phyloP scores from a whole-genome alignment of 2,113 vertebrate genomes.

The Alaudala cheleensis region DNA sequence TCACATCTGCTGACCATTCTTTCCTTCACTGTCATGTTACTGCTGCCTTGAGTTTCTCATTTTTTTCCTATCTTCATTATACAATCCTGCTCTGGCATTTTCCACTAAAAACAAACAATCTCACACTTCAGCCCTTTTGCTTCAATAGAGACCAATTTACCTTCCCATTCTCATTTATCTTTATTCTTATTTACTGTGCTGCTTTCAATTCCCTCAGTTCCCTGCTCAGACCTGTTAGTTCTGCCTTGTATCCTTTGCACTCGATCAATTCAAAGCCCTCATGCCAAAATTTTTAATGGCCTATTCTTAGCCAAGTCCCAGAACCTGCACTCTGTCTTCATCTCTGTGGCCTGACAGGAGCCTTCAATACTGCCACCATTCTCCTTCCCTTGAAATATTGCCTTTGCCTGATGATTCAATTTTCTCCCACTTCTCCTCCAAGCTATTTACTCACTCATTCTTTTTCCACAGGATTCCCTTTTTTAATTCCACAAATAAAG shows the following conservation, averaged over 20 bases:
- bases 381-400: slow-evolving; percentile 40
- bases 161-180: slow-evolving; percentile 2
- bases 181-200: slow-evolving; percentile 14
- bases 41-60: neutral
- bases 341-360: slow-evolving; percentile 21
- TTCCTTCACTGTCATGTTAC: neutral
- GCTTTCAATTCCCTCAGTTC: neutral
- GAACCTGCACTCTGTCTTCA: slow-evolving; percentile 37
- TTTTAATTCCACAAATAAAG: neutral
- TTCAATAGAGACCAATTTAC: neutral
- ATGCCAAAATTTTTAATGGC: slow-evolving; percentile 54
- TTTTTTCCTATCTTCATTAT: neutral
- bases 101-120: neutral
- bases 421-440: neutral
- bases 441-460: neutral
- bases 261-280: neutral
- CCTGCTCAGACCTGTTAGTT: neutral
- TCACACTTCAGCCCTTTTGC: neutral
- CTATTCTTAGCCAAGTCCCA: slow-evolving; percentile 11
- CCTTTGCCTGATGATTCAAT: neutral
- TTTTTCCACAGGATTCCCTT: neutral
- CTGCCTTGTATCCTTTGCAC: neutral
- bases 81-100: neutral
- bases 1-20: neutral
- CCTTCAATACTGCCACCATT: slow-evolving; percentile 20